These are phyloP conservation scores for Pemphigus obesinymphae DNA, from an alignment of 1,140 invertebrate species.

Conservation along the genomic window DNA sequence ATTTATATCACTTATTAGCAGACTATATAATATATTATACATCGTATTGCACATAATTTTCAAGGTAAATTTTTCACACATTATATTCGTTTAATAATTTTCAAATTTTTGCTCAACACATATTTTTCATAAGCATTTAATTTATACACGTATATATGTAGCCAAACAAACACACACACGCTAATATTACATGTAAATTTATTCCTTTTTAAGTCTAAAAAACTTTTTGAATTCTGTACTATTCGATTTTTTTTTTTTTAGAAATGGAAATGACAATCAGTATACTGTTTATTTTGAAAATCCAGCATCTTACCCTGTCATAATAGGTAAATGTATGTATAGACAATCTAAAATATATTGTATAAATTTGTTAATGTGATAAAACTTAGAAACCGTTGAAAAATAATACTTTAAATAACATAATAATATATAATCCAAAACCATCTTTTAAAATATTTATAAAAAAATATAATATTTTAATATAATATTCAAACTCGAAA, in stretches of 20 bases:
- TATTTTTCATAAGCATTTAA: neutral
- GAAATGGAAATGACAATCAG: neutral
- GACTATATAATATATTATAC: too few relatives aligned
- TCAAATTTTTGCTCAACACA: constrained; percentile 15
- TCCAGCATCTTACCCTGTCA: too few relatives aligned
- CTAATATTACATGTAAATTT: neutral
- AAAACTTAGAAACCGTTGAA: too few relatives aligned
- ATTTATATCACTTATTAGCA: neutral
- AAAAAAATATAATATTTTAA: too few relatives aligned
- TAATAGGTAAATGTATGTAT: too few relatives aligned
- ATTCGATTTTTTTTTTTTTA: neutral
- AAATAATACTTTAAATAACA: too few relatives aligned
- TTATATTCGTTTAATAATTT: neutral
- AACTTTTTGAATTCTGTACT: neutral
- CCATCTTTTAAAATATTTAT: too few relatives aligned
- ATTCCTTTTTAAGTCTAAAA: neutral
- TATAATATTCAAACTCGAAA: too few relatives aligned
- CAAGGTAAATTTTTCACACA: neutral
- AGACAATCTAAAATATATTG: too few relatives aligned
- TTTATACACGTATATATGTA: neutral
- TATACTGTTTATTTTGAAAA: too few relatives aligned
- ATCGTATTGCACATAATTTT: neutral
- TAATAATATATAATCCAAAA: too few relatives aligned
- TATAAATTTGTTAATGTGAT: too few relatives aligned
- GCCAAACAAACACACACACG: neutral